Conservation (phyloP, 2,113 vertebrate genomes). For the Trachemys scripta region DNA sequence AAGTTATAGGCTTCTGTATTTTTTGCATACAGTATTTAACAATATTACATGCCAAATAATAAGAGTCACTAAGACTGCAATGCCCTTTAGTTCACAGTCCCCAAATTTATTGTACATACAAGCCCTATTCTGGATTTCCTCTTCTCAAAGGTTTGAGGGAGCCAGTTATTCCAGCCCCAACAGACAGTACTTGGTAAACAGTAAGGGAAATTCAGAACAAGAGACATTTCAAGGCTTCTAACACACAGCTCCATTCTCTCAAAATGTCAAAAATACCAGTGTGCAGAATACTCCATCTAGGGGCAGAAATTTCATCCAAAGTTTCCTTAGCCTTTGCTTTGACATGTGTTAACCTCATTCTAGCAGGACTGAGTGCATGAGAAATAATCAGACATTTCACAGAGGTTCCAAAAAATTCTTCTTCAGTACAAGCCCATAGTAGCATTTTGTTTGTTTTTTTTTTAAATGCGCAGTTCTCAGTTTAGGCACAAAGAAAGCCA, state of each 20-base stretch:
- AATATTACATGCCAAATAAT: background rate
- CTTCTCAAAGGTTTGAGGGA: constrained; percentile 41
- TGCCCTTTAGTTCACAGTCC: background rate
- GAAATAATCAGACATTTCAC: constrained; percentile 61
- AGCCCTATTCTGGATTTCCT: constrained; percentile 51
- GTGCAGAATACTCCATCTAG: constrained; percentile 78
- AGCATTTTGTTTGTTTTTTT: constrained; percentile 34
- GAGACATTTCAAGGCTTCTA: constrained; percentile 64
- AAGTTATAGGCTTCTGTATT: background rate
- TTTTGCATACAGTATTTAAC: background rate
- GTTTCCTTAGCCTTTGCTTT: constrained; percentile 18
- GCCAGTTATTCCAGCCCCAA: constrained; percentile 32
- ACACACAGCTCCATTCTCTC: constrained; percentile 64
- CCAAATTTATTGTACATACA: constrained; percentile 9
- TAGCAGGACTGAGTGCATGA: constrained; percentile 6
- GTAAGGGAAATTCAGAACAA: constrained; percentile 69
- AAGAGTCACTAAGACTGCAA: background rate
- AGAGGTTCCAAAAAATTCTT: constrained; percentile 48
- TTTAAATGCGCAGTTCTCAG: constrained; percentile 54
- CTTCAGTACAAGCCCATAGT: constrained; percentile 3
- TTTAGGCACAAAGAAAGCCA: background rate
- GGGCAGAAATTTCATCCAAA: constrained; percentile 72
- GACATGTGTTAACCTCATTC: constrained; percentile 64
- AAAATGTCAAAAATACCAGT: constrained; percentile 11
- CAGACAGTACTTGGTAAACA: constrained; percentile 49